phyloP scores from a whole-genome alignment of 2,113 vertebrate species.

The Isurus oxyrinchus region DNA sequence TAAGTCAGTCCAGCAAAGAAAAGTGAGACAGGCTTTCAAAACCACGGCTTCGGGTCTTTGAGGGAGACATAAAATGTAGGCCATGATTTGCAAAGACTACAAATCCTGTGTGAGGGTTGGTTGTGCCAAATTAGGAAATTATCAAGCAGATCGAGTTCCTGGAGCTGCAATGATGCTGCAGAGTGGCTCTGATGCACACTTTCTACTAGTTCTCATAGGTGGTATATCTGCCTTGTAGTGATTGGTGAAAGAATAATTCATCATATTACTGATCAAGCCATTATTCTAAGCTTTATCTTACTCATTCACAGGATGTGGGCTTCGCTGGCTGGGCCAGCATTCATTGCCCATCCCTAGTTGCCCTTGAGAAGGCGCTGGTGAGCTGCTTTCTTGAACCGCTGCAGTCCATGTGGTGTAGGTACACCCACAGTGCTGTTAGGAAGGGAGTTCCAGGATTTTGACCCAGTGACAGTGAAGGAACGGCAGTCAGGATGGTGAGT shows the following conservation, averaged over 20 bases:
- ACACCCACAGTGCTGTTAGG: too few relatives aligned
- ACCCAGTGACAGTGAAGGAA: too few relatives aligned
- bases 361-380: too few relatives aligned
- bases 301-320: too few relatives aligned
- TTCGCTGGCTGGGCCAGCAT: too few relatives aligned
- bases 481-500: too few relatives aligned
- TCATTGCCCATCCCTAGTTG: too few relatives aligned
- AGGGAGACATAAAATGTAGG: background rate
- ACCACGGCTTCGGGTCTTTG: background rate
- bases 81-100: background rate
- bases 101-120: background rate
- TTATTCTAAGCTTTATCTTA: background rate
- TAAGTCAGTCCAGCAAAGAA: background rate
- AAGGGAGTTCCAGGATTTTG: too few relatives aligned
- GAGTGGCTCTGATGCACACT: background rate
- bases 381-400: too few relatives aligned
- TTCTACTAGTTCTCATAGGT: background rate
- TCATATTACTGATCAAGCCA: slow-evolving; percentile 3
- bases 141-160: background rate
- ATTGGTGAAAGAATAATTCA: slow-evolving; percentile 3
- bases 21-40: background rate
- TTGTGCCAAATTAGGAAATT: background rate
- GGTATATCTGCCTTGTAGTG: background rate
- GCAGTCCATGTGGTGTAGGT: too few relatives aligned
- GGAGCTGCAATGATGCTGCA: background rate